phyloP scores from a whole-genome alignment of 2,888 invertebrate genomes.

The Leptogaster cylindrica region DNA sequence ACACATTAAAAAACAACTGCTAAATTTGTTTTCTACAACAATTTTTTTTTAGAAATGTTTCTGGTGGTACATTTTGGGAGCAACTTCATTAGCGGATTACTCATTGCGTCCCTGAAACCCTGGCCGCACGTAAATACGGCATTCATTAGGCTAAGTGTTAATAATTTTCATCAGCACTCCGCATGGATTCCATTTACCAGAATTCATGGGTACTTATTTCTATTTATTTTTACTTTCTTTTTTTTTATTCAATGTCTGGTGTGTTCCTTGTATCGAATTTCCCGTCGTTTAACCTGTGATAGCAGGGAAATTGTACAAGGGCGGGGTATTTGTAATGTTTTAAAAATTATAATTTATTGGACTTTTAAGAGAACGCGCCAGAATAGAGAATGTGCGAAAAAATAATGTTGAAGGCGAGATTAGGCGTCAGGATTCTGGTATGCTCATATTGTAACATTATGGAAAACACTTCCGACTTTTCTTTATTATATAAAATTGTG shows the following conservation, averaged over 20 bases:
- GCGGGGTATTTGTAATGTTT: neutral
- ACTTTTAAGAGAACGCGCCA: conserved; percentile 10
- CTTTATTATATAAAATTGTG: neutral
- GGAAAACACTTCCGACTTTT: neutral
- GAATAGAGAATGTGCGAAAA: neutral
- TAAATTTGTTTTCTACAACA: too few species aligned
- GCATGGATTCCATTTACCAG: neutral
- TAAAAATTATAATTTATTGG: conserved; percentile 15
- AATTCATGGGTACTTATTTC: neutral
- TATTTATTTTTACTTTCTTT: conserved; percentile 1
- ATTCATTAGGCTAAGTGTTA: conserved; percentile 3
- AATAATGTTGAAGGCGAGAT: neutral
- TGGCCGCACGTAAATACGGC: neutral
- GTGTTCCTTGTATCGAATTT: neutral
- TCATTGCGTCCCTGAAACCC: too few species aligned
- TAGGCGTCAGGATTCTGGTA: neutral
- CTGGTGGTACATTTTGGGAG: too few species aligned
- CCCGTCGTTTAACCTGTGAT: too few species aligned
- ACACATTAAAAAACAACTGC: too few species aligned
- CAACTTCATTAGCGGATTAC: too few species aligned
- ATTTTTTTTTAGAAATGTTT: too few species aligned
- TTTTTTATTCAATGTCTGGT: neutral
- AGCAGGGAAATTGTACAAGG: too few species aligned
- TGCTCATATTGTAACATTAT: conserved; percentile 13
- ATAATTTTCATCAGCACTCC: neutral